These are phyloP conservation scores for Cryptoprocta ferox DNA, from an alignment of 2,797 vertebrate species.

Conservation along the genomic window DNA sequence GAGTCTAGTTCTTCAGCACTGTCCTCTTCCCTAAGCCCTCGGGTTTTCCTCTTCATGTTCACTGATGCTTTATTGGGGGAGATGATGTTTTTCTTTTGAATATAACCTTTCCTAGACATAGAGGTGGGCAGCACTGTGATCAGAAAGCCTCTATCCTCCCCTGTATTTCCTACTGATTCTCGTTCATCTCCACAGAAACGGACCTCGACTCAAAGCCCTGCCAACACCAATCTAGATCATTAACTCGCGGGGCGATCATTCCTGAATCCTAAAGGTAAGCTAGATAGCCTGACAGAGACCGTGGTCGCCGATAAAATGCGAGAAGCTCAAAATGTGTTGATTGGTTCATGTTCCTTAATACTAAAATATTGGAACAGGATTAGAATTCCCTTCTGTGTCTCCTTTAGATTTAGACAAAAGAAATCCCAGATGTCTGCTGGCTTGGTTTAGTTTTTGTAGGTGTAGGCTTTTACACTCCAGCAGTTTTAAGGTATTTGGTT, in stretches of 20 bases:
- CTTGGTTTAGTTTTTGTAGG: not conserved
- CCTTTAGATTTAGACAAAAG: conserved; percentile 22
- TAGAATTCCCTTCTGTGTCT: not conserved
- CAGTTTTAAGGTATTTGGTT: not conserved
- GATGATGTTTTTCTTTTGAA: not conserved
- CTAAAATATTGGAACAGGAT: not conserved
- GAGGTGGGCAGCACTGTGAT: not conserved
- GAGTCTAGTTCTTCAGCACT: not conserved
- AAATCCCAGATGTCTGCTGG: not conserved
- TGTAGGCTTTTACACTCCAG: not conserved
- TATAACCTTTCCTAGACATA: not conserved
- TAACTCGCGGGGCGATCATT: too few relatives aligned
- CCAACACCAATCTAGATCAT: not conserved
- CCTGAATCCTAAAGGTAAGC: not conserved
- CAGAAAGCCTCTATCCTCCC: not conserved
- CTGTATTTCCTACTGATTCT: not conserved
- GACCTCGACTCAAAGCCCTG: not conserved
- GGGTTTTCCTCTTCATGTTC: not conserved
- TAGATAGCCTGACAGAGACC: not conserved
- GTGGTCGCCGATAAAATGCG: not conserved
- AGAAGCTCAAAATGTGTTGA: not conserved
- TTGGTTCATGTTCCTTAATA: not conserved
- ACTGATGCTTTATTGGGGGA: not conserved
- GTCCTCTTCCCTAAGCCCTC: not conserved
- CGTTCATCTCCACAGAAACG: not conserved